A percentile compares a stretch with the other conserved stretches of the same genome.
Conservation (phyloP, 30 jellyfish, hydroid and myxozoan species). For the Aurelia aurita region DNA sequence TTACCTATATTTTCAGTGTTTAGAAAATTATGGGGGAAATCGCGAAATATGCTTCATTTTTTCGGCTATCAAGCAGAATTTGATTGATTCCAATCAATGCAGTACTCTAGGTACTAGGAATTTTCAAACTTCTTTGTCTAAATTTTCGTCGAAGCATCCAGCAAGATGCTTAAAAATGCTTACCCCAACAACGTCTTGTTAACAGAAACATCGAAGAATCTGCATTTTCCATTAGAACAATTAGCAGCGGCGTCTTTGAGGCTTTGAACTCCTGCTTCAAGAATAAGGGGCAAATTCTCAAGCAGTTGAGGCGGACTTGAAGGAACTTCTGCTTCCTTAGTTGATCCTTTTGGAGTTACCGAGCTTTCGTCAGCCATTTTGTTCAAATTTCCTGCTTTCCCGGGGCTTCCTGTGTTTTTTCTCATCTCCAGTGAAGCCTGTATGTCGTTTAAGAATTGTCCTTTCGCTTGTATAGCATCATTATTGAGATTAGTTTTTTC, state of each 20-base stretch:
- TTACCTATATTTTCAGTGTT: no score
- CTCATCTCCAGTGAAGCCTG: background rate
- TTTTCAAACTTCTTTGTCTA: no score
- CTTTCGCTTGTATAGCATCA: background rate
- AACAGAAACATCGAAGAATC: conserved; percentile 79
- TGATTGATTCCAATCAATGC: no score
- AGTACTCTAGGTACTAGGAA: no score
- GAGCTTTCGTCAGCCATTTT: background rate
- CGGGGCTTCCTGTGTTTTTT: background rate
- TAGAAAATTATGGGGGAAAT: no score
- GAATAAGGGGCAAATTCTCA: conserved; percentile 68
- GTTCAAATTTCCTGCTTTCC: background rate
- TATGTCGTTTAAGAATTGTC: background rate
- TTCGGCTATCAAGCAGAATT: no score
- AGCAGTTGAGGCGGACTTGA: conserved; percentile 86
- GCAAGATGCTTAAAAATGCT: background rate
- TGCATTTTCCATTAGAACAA: conserved; percentile 81
- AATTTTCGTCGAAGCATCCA: no score
- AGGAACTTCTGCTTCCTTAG: conserved; percentile 46
- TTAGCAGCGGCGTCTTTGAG: conserved; percentile 86
- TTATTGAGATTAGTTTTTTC: background rate
- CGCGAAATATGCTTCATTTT: no score
- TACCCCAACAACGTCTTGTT: conserved; percentile 90
- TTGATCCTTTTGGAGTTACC: conserved; percentile 33
- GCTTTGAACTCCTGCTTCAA: conserved; percentile 58